Conservation (phyloP, 2,113 vertebrate genomes). For the Phaethon lepturus region DNA sequence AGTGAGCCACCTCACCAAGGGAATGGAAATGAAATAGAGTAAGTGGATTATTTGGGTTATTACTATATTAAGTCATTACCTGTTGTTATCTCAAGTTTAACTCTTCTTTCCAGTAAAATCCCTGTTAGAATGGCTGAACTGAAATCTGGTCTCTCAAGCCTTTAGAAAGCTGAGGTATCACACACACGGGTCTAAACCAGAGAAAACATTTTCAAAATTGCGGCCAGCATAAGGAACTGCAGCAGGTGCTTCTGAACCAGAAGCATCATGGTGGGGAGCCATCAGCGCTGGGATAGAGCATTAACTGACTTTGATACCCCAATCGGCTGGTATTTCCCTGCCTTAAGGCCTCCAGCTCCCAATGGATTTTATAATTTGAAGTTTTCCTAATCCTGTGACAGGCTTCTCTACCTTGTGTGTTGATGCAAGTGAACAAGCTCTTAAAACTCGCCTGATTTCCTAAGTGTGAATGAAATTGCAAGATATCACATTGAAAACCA, state of each 20-base stretch:
- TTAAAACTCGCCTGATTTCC: neutral
- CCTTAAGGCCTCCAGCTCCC: neutral
- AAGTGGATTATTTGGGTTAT: neutral
- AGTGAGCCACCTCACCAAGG: neutral
- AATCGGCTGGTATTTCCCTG: fast-evolving
- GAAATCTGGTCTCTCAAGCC: neutral
- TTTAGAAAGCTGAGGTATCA: neutral
- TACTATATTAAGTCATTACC: neutral
- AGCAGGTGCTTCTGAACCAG: neutral
- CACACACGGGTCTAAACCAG: fast-evolving
- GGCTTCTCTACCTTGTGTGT: neutral
- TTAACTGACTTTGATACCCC: too few relatives aligned
- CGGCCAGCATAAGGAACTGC: neutral
- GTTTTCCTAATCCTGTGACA: neutral
- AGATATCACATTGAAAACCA: neutral
- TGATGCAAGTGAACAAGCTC: neutral
- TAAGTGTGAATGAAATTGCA: neutral
- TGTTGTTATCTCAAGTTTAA: neutral
- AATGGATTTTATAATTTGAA: neutral
- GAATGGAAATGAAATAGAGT: neutral
- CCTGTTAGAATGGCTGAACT: neutral
- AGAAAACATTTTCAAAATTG: neutral
- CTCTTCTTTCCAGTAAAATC: neutral
- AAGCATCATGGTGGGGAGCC: neutral
- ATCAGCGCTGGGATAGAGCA: neutral